Evolutionary conservation across 2,113 vertebrate species (phyloP).

Genomic region (Pteropus alecto): DNA sequence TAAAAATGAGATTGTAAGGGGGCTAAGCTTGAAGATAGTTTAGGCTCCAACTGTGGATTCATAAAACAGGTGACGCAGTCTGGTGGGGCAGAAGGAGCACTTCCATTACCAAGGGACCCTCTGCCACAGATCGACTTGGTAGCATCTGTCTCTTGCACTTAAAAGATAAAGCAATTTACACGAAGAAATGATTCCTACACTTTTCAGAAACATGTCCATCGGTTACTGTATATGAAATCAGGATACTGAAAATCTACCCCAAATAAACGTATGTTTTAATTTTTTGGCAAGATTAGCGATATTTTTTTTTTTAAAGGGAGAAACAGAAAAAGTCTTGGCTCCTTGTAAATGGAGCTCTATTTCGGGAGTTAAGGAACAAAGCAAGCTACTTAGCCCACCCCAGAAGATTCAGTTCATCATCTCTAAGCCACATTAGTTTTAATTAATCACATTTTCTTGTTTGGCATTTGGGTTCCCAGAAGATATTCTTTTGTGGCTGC

Average conservation of each 20-base stretch:
- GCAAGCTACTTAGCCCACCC: neutral
- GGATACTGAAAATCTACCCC: neutral
- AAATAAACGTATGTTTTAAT: constrained; percentile 40
- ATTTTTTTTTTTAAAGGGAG: neutral
- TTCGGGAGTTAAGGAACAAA: neutral
- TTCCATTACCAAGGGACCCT: neutral
- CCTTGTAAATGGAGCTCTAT: neutral
- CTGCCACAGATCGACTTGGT: neutral
- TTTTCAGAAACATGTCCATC: constrained; percentile 21
- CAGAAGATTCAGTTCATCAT: neutral
- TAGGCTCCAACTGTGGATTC: constrained; percentile 8
- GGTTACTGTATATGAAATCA: constrained; percentile 16
- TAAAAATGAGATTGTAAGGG: neutral
- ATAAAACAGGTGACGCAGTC: neutral
- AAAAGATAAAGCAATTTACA: constrained; percentile 47
- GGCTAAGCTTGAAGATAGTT: neutral
- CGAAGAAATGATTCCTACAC: neutral
- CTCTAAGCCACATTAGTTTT: neutral
- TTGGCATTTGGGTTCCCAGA: neutral
- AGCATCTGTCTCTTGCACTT: neutral
- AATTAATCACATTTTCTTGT: neutral
- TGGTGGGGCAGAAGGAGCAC: neutral
- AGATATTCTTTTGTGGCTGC: neutral
- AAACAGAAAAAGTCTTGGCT: neutral
- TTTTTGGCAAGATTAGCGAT: neutral